Evolutionary conservation across 2,888 invertebrate genomes (phyloP), one percentile per base, ranked within the genome.

Genomic region (Drosophila longiperda): DNA sequence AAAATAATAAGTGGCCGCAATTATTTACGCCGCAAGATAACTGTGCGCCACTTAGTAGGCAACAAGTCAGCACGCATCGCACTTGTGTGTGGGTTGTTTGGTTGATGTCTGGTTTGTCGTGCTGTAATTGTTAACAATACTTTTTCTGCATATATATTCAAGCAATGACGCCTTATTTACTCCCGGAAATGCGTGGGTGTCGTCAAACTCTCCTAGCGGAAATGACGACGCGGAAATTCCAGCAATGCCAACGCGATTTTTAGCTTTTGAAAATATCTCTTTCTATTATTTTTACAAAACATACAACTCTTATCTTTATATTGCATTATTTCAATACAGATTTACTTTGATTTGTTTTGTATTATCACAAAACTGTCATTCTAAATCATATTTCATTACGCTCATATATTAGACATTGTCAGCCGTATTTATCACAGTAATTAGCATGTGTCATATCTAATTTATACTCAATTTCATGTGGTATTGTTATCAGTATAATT

Each of bases 11-110:
- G 68, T 75, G 59, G 58, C 61, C 17, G 63, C 77, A 79, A 87
- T 85, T 84, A 85, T 77, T 80, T 68, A 84, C 66, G 73, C 69
- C 68, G 61, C 40, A 59, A 66, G 85, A 78, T 87, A 73, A 29
- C 57, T 60, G 58, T 66, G 61, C 63, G 60, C 66, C 23, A 36
- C 64, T 66, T 75, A 85, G 57, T 84, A 78, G 85, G 79, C 72
- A 74, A 80, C 77, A 80, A 74, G 78, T 73, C 71, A 53, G 15
- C n/a, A 34, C 20, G 32, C 66, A 11, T 11, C 15, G 12, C 26
- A 29, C 23, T 33, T 12, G 2, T 40, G 15, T 20, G 26, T n/a
- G 40, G 33, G 26, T 11, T 29, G 50, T n/a, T n/a, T n/a, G n/a
- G n/a, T n/a, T n/a, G n/a, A n/a, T n/a, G 49, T 17, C 5, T 32